These are phyloP conservation scores for Onychomys torridus DNA, from an alignment of 2,797 vertebrate species.

Conservation along the genomic window DNA sequence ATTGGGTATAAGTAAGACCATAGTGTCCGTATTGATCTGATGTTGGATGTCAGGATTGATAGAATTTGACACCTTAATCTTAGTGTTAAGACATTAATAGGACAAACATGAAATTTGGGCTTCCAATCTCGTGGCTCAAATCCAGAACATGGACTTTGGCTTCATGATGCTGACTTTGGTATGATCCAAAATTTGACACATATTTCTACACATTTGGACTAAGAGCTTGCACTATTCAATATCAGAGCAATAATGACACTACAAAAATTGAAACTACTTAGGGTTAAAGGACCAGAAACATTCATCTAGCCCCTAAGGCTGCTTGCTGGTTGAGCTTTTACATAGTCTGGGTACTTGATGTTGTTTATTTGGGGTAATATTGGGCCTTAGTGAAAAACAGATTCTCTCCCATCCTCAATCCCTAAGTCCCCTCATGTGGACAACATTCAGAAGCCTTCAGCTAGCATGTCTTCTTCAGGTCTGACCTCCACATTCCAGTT, in stretches of 20 bases:
- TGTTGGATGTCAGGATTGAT: not conserved
- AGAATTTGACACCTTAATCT: not conserved
- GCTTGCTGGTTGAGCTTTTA: not conserved
- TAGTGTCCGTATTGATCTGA: not conserved
- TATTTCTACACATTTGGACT: not conserved
- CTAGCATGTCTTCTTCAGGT: not conserved
- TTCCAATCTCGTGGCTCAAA: not conserved
- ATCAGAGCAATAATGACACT: not conserved
- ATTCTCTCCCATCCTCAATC: not conserved
- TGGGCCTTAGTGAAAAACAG: not conserved
- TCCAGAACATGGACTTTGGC: not conserved
- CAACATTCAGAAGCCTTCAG: not conserved
- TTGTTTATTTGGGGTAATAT: not conserved
- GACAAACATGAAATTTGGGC: not conserved
- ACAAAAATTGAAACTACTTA: not conserved
- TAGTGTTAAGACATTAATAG: not conserved
- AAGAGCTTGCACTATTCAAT: not conserved
- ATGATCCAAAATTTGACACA: not conserved
- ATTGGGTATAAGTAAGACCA: not conserved
- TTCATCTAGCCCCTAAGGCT: not conserved
- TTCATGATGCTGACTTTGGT: conserved; percentile 30
- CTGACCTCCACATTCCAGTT: not conserved
- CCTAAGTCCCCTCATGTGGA: not conserved
- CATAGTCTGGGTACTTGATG: not conserved
- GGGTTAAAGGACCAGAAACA: not conserved